A percentile compares a stretch with the other conserved stretches of the same genome.
These are phyloP conservation scores for Drosophila funebris DNA, from an alignment of 1,140 invertebrate species.

Conservation along the genomic window DNA sequence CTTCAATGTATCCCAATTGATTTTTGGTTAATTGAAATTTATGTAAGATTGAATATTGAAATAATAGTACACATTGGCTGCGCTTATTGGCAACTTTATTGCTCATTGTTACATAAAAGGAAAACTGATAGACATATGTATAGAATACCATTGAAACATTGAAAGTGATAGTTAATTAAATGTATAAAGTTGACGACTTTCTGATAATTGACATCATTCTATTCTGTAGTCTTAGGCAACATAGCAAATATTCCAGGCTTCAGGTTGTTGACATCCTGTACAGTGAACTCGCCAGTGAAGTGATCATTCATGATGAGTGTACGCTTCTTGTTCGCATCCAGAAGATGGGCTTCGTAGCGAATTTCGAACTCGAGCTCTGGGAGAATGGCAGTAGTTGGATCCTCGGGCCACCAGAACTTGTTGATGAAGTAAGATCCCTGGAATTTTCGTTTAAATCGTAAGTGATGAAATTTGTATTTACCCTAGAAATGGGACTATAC, in stretches of 20 bases:
- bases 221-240: constrained; percentile 68
- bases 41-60: background rate
- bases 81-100: constrained; percentile 39
- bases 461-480: constrained; percentile 52
- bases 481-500: constrained; percentile 51
- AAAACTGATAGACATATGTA: constrained; percentile 31
- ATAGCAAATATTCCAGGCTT: constrained; percentile 76
- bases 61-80: constrained; percentile 1
- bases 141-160: constrained; percentile 62
- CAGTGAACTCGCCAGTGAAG: constrained; percentile 58
- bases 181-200: too few relatives aligned
- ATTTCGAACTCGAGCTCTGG: constrained; percentile 76
- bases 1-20: too few relatives aligned
- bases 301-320: constrained; percentile 70
- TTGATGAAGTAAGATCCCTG: constrained; percentile 79
- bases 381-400: constrained; percentile 66
- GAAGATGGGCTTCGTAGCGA: constrained; percentile 47
- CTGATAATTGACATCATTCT: too few relatives aligned
- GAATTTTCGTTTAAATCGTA: constrained; percentile 55
- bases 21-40: too few relatives aligned
- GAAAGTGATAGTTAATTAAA: constrained; percentile 23
- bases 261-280: constrained; percentile 73
- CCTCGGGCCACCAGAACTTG: constrained; percentile 81
- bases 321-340: constrained; percentile 70
- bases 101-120: constrained; percentile 32